phyloP scores from a whole-genome alignment of 2,797 vertebrate genomes.

The Coilia nasus region DNA sequence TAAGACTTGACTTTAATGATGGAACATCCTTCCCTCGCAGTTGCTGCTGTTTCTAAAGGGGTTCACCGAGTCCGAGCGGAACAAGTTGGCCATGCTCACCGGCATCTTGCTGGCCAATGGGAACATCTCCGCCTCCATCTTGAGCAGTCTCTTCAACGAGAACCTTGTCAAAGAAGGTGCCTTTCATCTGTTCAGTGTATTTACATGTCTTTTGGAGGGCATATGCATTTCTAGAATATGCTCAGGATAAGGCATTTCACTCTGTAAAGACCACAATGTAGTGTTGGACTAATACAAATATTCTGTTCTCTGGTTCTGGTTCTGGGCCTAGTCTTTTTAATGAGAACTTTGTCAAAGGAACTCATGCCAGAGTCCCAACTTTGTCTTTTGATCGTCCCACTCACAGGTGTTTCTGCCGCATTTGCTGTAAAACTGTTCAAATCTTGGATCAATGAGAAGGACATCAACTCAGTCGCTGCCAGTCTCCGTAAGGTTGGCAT shows the following conservation, averaged over 20 bases:
- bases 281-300: no score
- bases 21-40: constrained; percentile 61
- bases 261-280: not conserved
- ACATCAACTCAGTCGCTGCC: constrained; percentile 91
- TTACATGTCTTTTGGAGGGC: no score
- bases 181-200: not conserved
- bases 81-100: constrained; percentile 97
- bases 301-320: not conserved
- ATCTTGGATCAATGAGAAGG: constrained; percentile 96
- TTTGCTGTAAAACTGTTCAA: constrained; percentile 98
- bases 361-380: not conserved
- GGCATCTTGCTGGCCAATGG: constrained; percentile 94
- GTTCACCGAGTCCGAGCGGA: constrained; percentile 95
- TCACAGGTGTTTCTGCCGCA: constrained; percentile 90
- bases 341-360: not conserved
- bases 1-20: no score
- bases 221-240: no score
- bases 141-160: constrained; percentile 96
- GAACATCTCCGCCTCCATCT: constrained; percentile 90
- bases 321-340: not conserved
- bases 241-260: no score
- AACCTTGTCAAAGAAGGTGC: constrained; percentile 98
- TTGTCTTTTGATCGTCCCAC: not conserved
- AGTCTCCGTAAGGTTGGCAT: constrained; percentile 95
- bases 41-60: constrained; percentile 96